Evolutionary conservation across 2,888 invertebrate species (phyloP).

Genomic region (Folsomia manolachei): DNA sequence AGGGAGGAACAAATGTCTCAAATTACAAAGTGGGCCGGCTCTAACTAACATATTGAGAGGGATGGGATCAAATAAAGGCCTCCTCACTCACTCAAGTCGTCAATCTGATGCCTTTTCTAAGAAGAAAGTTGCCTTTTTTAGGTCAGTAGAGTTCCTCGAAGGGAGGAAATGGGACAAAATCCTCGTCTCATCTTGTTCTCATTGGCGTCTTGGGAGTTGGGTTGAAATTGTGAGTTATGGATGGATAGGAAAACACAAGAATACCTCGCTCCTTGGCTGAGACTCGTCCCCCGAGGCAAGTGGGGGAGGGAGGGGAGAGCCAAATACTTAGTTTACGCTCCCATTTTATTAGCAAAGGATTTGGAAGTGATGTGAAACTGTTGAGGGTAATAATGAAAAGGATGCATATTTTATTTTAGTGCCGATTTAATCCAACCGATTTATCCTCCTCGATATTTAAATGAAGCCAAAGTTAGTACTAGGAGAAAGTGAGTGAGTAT

Average conservation of each 20-base stretch:
- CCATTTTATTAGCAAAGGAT: not conserved
- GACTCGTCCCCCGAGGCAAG: too few relatives aligned
- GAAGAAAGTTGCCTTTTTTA: not conserved
- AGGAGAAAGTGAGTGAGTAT: too few relatives aligned
- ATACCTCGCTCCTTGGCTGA: not conserved
- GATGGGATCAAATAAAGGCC: too few relatives aligned
- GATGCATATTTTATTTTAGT: too few relatives aligned
- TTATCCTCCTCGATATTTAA: too few relatives aligned
- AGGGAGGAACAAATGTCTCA: not conserved
- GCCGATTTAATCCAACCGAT: too few relatives aligned
- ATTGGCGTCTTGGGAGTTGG: not conserved
- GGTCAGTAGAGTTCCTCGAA: not conserved
- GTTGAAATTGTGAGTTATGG: constrained; percentile 1
- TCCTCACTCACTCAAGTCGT: too few relatives aligned
- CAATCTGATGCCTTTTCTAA: not conserved
- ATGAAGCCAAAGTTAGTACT: too few relatives aligned
- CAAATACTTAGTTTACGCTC: too few relatives aligned
- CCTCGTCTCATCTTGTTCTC: not conserved
- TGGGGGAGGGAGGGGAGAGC: not conserved
- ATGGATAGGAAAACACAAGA: not conserved
- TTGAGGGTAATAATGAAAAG: too few relatives aligned
- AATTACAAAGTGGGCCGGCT: not conserved
- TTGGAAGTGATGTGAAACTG: too few relatives aligned
- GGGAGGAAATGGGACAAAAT: not conserved
- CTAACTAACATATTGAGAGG: not conserved